Evolutionary conservation across 2,797 vertebrate species (phyloP), one percentile per base, ranked within the genome.

Genomic region (Molossus alvarezi): DNA sequence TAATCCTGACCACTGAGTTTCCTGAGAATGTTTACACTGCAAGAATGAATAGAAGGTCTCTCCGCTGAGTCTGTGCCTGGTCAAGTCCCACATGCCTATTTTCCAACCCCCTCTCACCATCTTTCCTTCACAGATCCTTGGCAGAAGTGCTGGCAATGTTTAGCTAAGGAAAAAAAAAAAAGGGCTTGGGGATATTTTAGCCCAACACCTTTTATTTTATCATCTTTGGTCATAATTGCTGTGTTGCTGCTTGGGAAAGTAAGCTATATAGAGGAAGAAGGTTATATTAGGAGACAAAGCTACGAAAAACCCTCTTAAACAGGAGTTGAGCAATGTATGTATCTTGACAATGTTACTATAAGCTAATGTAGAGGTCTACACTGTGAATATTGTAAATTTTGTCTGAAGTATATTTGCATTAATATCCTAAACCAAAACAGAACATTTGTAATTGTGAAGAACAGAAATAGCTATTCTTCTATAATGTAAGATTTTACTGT

Each of bases 201-300:
- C 53, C 33, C 29, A n/a, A 41, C 0, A 57, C 83, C 51, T 95
- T 95, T 95, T 86, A 55, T 89, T 92, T 93, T 69, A 86, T 33
- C 20, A 84, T 93, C 20, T 79, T 53, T 86, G 48, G 37, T 73
- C 96, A 11, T 94, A 71, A 88, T 92, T 92, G 67, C 25, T 25
- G 5, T 84, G 48, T 72, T 84, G 14, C 7, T 94, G 10, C 27
- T 62, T n/a, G 75, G 51, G n/a, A 88, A 67, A 91, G 14, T 57
- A 84, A 90, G 60, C 72, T 90, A 27, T 3, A 20, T 6, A 48
- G n/a, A 91, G 17, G 13, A n/a, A 93, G 67, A 88, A 69, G 41
- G 57, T 76, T 84, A 23, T 76, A 21, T 67, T 69, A 77, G 51
- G 6, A 90, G 5, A 17, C 5, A 58, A 51, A 62, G 18, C 20